phyloP scores from a whole-genome alignment of 2,113 vertebrate species.

The Psophia crepitans region DNA sequence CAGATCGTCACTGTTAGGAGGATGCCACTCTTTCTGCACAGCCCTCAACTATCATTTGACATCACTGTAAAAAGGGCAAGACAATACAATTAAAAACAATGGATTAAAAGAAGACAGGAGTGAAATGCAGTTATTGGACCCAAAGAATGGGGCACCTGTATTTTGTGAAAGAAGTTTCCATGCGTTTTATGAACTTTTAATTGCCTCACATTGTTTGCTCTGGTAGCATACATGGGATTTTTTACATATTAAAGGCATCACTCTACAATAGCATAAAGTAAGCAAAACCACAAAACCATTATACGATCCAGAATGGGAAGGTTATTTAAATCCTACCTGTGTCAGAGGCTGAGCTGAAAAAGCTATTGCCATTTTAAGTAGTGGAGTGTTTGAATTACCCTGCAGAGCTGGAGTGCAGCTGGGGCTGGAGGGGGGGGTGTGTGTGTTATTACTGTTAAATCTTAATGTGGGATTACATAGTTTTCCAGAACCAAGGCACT shows the following conservation, averaged over 20 bases:
- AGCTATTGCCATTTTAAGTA: conserved; percentile 19
- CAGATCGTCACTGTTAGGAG: conserved; percentile 49
- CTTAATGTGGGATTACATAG: background rate
- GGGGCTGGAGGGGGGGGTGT: background rate
- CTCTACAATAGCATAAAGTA: background rate
- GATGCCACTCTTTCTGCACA: conserved; percentile 62
- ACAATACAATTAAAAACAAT: conserved; percentile 61
- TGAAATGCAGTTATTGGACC: background rate
- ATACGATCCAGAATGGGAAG: background rate
- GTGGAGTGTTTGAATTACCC: background rate
- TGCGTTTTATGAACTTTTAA: background rate
- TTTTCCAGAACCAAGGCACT: conserved; percentile 7
- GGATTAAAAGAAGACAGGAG: background rate
- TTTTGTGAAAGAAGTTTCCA: background rate
- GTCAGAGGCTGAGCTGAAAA: conserved; percentile 3
- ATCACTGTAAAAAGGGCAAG: conserved; percentile 57
- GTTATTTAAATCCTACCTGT: conserved; percentile 4
- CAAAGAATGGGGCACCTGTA: background rate
- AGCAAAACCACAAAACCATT: background rate
- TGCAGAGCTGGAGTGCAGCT: background rate
- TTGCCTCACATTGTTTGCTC: background rate
- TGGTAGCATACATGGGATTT: background rate
- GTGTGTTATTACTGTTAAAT: background rate
- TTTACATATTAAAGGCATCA: background rate
- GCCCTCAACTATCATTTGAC: conserved; percentile 63